These are phyloP conservation scores for Buphagus erythrorhynchus DNA, from an alignment of 2,797 vertebrate genomes.

Conservation along the genomic window DNA sequence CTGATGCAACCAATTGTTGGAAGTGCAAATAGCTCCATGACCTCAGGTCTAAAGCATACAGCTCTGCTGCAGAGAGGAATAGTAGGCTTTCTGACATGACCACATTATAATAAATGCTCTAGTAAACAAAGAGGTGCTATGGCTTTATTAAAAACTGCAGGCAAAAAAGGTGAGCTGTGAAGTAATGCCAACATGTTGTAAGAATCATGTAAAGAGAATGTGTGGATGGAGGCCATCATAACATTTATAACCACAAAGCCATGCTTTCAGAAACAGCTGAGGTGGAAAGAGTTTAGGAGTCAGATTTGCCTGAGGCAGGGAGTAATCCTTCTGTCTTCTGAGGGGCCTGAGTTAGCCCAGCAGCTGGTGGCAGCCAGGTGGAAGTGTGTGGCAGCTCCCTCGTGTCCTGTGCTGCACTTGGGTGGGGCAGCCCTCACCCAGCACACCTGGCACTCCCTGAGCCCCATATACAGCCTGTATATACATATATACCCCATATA, in stretches of 20 bases:
- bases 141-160: not conserved
- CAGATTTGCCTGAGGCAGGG: not conserved
- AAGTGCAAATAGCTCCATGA: not conserved
- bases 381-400: accelerated
- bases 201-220: not conserved
- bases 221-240: not conserved
- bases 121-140: not conserved
- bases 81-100: not conserved
- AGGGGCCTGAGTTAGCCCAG: not conserved
- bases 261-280: not conserved
- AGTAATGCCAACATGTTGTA: not conserved
- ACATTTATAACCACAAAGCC: not conserved
- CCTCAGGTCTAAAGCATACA: not conserved
- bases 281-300: not conserved
- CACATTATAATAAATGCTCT: not conserved
- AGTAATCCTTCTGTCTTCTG: not conserved
- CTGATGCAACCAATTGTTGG: not conserved
- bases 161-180: not conserved
- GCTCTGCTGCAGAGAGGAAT: not conserved
- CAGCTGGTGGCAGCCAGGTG: not conserved
- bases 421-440: not conserved
- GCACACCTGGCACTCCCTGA: not conserved
- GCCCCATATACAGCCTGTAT: accelerated
- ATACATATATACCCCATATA: too few relatives aligned
- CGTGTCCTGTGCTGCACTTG: not conserved